Percentiles rank a stretch among this genome's conserved stretches.
Evolutionary conservation across 2,888 invertebrate genomes (phyloP).

Genomic region (Malachius bipustulatus): DNA sequence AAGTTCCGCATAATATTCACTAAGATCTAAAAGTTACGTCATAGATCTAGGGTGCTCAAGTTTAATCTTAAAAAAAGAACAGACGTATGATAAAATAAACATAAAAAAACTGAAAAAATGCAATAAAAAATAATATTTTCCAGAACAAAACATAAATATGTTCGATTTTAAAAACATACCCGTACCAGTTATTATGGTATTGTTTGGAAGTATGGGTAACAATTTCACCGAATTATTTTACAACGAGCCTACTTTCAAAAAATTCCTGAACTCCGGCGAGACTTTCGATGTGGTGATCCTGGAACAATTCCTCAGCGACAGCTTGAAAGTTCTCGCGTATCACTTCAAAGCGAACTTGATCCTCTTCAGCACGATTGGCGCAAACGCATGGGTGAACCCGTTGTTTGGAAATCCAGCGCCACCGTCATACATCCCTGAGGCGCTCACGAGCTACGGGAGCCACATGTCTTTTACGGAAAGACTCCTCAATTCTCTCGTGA

Average conservation of each 20-base stretch:
- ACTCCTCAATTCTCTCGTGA: conserved; percentile 38
- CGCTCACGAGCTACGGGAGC: conserved; percentile 33
- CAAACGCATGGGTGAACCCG: conserved; percentile 36
- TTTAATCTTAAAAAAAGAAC: too few relatives aligned
- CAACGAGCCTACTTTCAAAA: conserved; percentile 18
- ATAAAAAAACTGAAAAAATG: too few relatives aligned
- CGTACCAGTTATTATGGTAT: too few relatives aligned
- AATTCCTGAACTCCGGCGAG: conserved; percentile 28
- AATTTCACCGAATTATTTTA: conserved; percentile 22
- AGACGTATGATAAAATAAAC: too few relatives aligned
- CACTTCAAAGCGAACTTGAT: conserved; percentile 30
- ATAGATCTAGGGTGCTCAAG: too few relatives aligned
- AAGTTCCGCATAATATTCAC: too few relatives aligned
- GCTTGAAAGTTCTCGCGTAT: conserved; percentile 30
- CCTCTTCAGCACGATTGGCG: conserved; percentile 35
- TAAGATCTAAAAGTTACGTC: too few relatives aligned
- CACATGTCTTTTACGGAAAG: conserved; percentile 42
- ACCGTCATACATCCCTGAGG: conserved; percentile 40
- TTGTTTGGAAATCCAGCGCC: conserved; percentile 39
- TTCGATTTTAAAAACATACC: too few relatives aligned
- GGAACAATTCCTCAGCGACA: conserved; percentile 40
- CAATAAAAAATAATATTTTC: too few relatives aligned
- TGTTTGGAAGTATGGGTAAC: not conserved
- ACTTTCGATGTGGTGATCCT: conserved; percentile 31
- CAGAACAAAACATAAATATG: too few relatives aligned